phyloP scores from a whole-genome alignment of 2,888 invertebrate genomes.

The Meteorus cinctellus region DNA sequence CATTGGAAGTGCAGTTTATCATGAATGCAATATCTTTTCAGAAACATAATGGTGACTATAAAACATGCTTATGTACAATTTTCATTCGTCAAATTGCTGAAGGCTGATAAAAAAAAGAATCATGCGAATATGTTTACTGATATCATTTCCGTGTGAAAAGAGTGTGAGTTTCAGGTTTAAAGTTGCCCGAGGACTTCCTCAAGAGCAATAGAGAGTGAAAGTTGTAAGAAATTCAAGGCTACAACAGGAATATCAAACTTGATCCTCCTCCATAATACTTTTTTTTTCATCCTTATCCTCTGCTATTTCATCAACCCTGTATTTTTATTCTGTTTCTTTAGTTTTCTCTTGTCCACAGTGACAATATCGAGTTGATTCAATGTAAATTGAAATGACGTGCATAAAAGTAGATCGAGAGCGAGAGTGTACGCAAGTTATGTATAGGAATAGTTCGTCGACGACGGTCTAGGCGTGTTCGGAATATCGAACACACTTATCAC shows the following conservation, averaged over 20 bases:
- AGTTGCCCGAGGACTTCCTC: slow-evolving; percentile 42
- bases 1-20: neutral
- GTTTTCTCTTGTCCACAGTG: neutral
- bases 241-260: slow-evolving; percentile 16
- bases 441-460: slow-evolving; percentile 18
- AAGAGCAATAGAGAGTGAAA: slow-evolving; percentile 42
- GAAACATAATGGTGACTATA: neutral
- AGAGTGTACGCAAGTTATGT: slow-evolving; percentile 40
- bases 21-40: neutral
- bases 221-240: slow-evolving; percentile 43
- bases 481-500: slow-evolving; percentile 40
- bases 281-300: slow-evolving; percentile 28
- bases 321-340: slow-evolving; percentile 11
- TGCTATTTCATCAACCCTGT: neutral
- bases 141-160: slow-evolving; percentile 34
- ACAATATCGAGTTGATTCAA: slow-evolving; percentile 9
- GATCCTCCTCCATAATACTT: slow-evolving; percentile 28
- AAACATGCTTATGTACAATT: neutral
- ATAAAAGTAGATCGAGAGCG: slow-evolving; percentile 43
- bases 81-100: neutral
- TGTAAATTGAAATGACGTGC: neutral
- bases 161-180: slow-evolving; percentile 7
- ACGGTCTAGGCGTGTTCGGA: slow-evolving; percentile 30
- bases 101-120: neutral
- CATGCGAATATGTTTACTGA: neutral